These are phyloP conservation scores for Cetoscarus ocellatus DNA, from an alignment of 2,797 vertebrate genomes.

Conservation along the genomic window DNA sequence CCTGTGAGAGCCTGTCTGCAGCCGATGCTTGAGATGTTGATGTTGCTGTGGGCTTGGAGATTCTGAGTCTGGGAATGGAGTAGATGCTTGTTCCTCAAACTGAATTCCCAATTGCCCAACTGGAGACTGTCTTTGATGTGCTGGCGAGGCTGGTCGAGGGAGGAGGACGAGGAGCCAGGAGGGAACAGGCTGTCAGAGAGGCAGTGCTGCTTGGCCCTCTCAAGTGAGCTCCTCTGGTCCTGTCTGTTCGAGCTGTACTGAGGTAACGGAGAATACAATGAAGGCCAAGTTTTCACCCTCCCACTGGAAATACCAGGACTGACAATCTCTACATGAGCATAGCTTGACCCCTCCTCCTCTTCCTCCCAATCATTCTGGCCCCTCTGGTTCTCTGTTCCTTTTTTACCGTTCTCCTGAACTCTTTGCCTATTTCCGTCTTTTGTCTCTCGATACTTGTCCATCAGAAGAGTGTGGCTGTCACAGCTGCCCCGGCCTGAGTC, in stretches of 20 bases:
- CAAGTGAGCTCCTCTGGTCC: slow-evolving; percentile 50
- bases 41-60: slow-evolving; percentile 60
- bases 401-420: slow-evolving; percentile 24
- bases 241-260: slow-evolving; percentile 48
- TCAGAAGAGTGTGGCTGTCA: slow-evolving; percentile 90
- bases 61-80: slow-evolving; percentile 30
- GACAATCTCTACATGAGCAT: slow-evolving; percentile 21
- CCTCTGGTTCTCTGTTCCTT: slow-evolving; percentile 11
- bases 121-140: slow-evolving; percentile 27
- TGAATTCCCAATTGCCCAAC: slow-evolving; percentile 41
- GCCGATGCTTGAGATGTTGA: slow-evolving; percentile 50
- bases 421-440: slow-evolving; percentile 38
- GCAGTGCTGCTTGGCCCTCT: slow-evolving; percentile 78
- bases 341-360: slow-evolving; percentile 5
- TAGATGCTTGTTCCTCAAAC: slow-evolving; percentile 36
- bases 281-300: slow-evolving; percentile 86
- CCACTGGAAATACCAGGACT: slow-evolving; percentile 60
- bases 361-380: slow-evolving; percentile 32
- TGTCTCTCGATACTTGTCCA: slow-evolving; percentile 83
- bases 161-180: slow-evolving; percentile 23
- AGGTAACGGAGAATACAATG: slow-evolving; percentile 73
- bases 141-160: slow-evolving; percentile 31
- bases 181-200: slow-evolving; percentile 69
- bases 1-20: slow-evolving; percentile 44
- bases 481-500: slow-evolving; percentile 94